Conservation (phyloP, 30 jellyfish, hydroid and myxozoan species). For the Mastigias papua region DNA sequence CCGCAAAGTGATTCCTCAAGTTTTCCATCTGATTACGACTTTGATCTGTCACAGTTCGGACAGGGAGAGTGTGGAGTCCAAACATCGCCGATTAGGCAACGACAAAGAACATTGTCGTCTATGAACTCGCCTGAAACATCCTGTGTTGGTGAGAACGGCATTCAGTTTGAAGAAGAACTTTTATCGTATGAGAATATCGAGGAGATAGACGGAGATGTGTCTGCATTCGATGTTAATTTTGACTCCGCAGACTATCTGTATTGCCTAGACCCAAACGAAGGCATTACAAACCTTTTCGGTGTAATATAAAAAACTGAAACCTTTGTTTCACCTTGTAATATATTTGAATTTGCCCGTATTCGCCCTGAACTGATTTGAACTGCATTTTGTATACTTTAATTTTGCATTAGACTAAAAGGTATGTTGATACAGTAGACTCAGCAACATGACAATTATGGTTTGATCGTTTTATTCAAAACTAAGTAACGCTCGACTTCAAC, state of each 20-base stretch:
- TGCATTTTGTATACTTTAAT: too few species aligned
- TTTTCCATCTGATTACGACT: slow-evolving; percentile 72
- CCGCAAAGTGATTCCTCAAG: slow-evolving; percentile 47
- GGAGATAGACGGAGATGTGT: slow-evolving; percentile 17
- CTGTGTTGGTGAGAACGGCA: slow-evolving; percentile 33
- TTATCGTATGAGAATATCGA: slow-evolving; percentile 58
- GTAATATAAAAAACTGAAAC: slow-evolving; percentile 16
- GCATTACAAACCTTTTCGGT: slow-evolving; percentile 90
- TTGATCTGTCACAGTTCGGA: slow-evolving; percentile 23
- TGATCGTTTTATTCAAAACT: too few species aligned
- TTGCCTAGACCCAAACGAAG: slow-evolving; percentile 88
- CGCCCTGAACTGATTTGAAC: too few species aligned
- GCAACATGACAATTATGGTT: too few species aligned
- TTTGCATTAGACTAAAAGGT: too few species aligned
- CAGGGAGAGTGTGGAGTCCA: slow-evolving; percentile 32
- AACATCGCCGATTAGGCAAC: slow-evolving; percentile 32
- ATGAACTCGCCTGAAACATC: slow-evolving; percentile 80
- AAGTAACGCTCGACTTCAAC: too few species aligned
- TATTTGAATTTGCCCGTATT: too few species aligned
- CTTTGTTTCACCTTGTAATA: background rate
- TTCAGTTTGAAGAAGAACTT: slow-evolving; percentile 63
- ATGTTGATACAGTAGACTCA: too few species aligned
- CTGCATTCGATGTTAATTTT: slow-evolving; percentile 68
- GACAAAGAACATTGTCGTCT: slow-evolving; percentile 82
- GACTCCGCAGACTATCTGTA: slow-evolving; percentile 84